phyloP scores from a whole-genome alignment of 2,888 invertebrate species.

The Morpho achilles region DNA sequence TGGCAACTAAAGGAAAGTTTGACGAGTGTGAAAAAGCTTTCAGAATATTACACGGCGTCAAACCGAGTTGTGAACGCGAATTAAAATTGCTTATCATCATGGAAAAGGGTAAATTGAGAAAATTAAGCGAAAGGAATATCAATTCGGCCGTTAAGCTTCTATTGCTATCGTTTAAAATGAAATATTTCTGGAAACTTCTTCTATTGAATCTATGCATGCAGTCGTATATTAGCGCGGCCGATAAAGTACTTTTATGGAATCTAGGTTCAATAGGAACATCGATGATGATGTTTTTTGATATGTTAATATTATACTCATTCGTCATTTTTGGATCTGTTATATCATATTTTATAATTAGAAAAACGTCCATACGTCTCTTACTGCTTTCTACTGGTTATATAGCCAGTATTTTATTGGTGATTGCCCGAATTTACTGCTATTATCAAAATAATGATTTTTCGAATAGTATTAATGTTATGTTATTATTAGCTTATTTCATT shows the following conservation, averaged over 20 bases:
- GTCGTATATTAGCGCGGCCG: constrained; percentile 23
- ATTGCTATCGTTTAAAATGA: constrained; percentile 15
- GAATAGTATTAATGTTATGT: constrained; percentile 1
- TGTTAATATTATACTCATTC: constrained; percentile 1
- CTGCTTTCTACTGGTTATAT: constrained; percentile 4
- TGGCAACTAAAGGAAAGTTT: no score
- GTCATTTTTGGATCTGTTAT: background rate
- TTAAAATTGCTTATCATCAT: no score
- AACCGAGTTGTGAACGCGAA: no score
- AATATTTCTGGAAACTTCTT: constrained; percentile 22
- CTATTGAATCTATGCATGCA: constrained; percentile 15
- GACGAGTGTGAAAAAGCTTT: no score
- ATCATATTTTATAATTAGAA: constrained; percentile 4
- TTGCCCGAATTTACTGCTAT: background rate
- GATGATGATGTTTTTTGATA: background rate
- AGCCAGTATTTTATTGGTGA: background rate
- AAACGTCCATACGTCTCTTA: constrained; percentile 4
- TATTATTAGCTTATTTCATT: background rate
- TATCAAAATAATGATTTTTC: background rate
- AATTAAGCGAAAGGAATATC: constrained; percentile 1
- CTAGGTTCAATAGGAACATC: constrained; percentile 4
- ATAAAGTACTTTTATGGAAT: constrained; percentile 8
- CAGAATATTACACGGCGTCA: no score
- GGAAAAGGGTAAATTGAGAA: no score
- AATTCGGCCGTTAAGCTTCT: constrained; percentile 5